These are phyloP conservation scores for Acanthosepion lycidas DNA, from an alignment of 2,888 invertebrate genomes.

Conservation along the genomic window DNA sequence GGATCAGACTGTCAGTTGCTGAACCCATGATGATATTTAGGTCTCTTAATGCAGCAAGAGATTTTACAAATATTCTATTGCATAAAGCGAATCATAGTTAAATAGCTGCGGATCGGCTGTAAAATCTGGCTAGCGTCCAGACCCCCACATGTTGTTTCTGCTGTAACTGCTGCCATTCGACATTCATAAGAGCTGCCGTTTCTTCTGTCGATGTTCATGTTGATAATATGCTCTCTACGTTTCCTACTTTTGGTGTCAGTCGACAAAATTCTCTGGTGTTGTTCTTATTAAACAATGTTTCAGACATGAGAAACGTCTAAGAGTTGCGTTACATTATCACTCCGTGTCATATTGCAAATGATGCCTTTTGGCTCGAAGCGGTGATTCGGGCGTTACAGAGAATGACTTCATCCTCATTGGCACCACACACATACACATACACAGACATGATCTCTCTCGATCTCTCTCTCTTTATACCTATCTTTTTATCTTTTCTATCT, in stretches of 20 bases:
- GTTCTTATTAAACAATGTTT: background rate
- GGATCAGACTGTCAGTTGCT: too few species aligned
- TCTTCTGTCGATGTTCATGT: background rate
- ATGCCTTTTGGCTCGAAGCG: background rate
- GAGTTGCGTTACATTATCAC: background rate
- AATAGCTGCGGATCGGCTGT: background rate
- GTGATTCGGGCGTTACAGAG: background rate
- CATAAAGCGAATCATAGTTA: background rate
- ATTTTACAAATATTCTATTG: background rate
- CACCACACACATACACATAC: background rate
- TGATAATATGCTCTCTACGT: background rate
- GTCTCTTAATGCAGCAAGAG: too few species aligned
- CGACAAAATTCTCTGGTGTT: background rate
- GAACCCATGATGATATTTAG: too few species aligned
- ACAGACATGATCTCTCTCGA: background rate
- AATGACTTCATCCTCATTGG: background rate
- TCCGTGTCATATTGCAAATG: background rate
- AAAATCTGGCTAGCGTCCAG: background rate
- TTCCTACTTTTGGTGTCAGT: background rate
- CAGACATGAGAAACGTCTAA: background rate
- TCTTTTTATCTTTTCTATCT: background rate
- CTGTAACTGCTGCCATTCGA: background rate
- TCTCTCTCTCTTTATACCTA: background rate
- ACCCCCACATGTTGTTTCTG: background rate
- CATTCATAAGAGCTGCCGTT: background rate